A percentile compares a stretch with the other conserved stretches of the same genome.
These are phyloP conservation scores for Pseudorhiza aurosa DNA, from an alignment of 30 jellyfish, hydroid and myxozoan species.

Conservation along the genomic window DNA sequence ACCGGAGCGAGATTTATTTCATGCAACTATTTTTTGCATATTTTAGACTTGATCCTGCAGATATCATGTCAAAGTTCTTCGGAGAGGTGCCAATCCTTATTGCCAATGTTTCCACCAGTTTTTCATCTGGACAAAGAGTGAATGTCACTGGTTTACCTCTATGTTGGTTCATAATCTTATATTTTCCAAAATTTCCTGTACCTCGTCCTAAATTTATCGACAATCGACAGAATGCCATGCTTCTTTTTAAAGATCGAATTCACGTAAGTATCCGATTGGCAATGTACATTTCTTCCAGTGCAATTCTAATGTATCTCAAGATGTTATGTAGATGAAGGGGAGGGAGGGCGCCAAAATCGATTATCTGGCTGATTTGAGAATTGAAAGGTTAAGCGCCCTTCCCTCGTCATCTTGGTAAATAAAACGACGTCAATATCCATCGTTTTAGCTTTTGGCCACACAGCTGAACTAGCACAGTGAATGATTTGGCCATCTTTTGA, in stretches of 20 bases:
- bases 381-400: too few species aligned
- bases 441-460: too few species aligned
- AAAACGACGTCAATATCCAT: too few species aligned
- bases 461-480: too few species aligned
- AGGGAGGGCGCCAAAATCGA: too few species aligned
- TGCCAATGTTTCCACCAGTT: constrained; percentile 8
- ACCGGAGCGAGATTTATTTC: too few species aligned
- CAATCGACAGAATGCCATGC: background rate
- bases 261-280: background rate
- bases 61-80: background rate
- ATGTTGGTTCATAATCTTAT: background rate
- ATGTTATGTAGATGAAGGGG: too few species aligned
- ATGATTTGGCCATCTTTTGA: too few species aligned
- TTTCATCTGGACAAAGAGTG: constrained; percentile 27
- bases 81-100: constrained; percentile 16
- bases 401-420: too few species aligned
- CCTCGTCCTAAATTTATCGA: background rate
- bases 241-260: background rate
- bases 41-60: constrained; percentile 4
- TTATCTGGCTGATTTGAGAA: too few species aligned
- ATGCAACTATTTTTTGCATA: background rate
- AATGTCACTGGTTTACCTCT: background rate
- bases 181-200: background rate
- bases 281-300: too few species aligned
- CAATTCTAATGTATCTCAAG: too few species aligned